Evolutionary conservation across 2,113 vertebrate genomes (phyloP).

Genomic region (Silurus meridionalis): DNA sequence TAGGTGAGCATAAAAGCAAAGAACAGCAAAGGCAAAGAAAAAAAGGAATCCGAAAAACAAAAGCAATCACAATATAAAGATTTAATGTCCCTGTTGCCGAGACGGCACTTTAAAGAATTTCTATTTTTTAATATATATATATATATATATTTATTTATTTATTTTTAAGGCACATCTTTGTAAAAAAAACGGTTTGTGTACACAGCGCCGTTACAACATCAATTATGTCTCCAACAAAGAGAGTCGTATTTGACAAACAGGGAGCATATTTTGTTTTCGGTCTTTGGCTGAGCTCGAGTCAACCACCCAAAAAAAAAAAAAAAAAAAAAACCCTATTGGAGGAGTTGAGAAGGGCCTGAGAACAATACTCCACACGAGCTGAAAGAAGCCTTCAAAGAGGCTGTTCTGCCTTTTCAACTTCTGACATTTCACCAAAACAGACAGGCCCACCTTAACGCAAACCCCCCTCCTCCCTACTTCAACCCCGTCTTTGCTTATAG

Average conservation of each 20-base stretch:
- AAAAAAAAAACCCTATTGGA: conserved; percentile 62
- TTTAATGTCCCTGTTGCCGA: conserved; percentile 43
- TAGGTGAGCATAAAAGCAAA: neutral
- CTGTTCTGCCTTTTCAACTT: conserved; percentile 66
- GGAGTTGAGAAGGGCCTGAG: conserved; percentile 65
- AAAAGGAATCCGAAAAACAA: neutral
- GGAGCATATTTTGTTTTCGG: conserved; percentile 54
- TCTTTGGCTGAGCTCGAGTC: conserved; percentile 53
- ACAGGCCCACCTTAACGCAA: conserved; percentile 69
- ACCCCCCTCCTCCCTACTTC: conserved; percentile 57
- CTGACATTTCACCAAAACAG: conserved; percentile 71
- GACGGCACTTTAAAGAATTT: conserved; percentile 47
- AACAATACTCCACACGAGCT: conserved; percentile 69
- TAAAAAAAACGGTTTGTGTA: conserved; percentile 67
- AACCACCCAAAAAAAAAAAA: too few relatives aligned
- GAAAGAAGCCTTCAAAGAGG: conserved; percentile 73
- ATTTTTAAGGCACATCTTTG: conserved; percentile 27
- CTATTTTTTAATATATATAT: conserved; percentile 9
- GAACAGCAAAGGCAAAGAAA: neutral
- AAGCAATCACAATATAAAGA: conserved; percentile 40
- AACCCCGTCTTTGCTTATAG: conserved; percentile 18
- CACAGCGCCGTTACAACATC: conserved; percentile 70
- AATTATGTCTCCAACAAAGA: conserved; percentile 77
- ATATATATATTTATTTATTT: neutral
- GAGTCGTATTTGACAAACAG: conserved; percentile 75